Base-by-base conservation (phyloP, 2,888 invertebrate genomes). In the Xanthorhoe designata region DNA sequence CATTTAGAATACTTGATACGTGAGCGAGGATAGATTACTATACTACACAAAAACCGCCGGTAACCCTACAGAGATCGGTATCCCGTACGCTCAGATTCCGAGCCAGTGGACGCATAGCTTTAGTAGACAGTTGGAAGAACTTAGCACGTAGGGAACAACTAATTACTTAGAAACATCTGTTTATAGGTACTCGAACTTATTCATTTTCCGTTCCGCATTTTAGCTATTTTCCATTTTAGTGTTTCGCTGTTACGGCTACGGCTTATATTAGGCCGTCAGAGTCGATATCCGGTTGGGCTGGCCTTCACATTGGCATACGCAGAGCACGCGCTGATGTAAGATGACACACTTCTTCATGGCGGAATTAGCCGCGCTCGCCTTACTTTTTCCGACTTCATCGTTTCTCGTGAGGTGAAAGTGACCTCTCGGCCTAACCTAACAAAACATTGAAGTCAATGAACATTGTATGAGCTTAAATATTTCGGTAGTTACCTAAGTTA, bases 251-350 rank as follows among this genome's bases (percentile, higher is more conserved):
- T n/a, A n/a, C n/a, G 32, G 56, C 9, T 17, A 10, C 45, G 5
- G 32, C 7, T 3, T 32, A 9, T 53, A 38, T 56, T 32, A 47
- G 47, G 19, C 74, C 71, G 73, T 66, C 78, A 75, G 87, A 85
- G 86, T 78, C 85, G 79, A 77, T 81, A 85, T 88, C 84, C 77
- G 86, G 80, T 73, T 52, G 18, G n/a, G 17, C 75, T 81, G 86
- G 81, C 91, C 91, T 91, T 90, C 88, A 88, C 89, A 88, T 88
- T 90, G 91, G 78, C 77, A 75, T 15, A 17, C 49, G 10, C 51
- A 42, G 72, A 80, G 78, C 76, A 79, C 38, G 18, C 17, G 55
- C 54, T 62, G 62, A 61, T 68, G 61, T 68, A 64, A 68, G 57
- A 45, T 65, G 64, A 61, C 68, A 68, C 61, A 68, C 68, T 64